Conservation (phyloP, 2,888 invertebrate genomes). For the Aspidiotus rigidus region DNA sequence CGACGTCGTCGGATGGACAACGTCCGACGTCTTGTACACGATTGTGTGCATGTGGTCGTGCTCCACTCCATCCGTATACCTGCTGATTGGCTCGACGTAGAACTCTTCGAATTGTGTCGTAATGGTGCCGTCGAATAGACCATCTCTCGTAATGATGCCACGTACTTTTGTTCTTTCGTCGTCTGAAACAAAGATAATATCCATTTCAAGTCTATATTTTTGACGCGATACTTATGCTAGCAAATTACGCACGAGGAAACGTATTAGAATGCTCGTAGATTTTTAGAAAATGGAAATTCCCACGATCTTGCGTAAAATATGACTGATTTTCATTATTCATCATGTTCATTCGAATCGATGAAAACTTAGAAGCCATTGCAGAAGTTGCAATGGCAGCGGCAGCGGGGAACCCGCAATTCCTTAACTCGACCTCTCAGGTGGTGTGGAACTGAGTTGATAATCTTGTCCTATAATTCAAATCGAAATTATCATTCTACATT, state of each 20-base stretch:
- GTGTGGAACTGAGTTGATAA: too few relatives aligned
- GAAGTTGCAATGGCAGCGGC: too few relatives aligned
- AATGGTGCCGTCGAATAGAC: constrained; percentile 82
- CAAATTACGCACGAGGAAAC: too few relatives aligned
- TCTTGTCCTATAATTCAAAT: too few relatives aligned
- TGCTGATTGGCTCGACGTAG: constrained; percentile 63
- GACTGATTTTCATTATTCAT: too few relatives aligned
- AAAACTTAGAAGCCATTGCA: too few relatives aligned
- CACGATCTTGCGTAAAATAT: too few relatives aligned
- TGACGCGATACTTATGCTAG: neutral
- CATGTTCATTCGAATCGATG: too few relatives aligned
- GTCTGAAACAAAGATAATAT: constrained; percentile 51
- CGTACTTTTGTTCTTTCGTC: constrained; percentile 72
- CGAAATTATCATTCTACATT: too few relatives aligned
- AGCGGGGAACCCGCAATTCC: too few relatives aligned
- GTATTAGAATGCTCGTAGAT: neutral
- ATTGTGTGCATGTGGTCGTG: constrained; percentile 64
- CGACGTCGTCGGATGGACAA: constrained; percentile 46
- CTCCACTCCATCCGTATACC: constrained; percentile 19
- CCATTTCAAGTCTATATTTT: neutral
- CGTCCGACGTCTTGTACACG: constrained; percentile 73
- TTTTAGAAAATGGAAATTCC: too few relatives aligned
- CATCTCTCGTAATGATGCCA: constrained; percentile 76
- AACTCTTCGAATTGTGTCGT: constrained; percentile 67
- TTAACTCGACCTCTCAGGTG: too few relatives aligned